Conservation (phyloP, 2,888 invertebrate genomes). For the Ephialtes manifestator region DNA sequence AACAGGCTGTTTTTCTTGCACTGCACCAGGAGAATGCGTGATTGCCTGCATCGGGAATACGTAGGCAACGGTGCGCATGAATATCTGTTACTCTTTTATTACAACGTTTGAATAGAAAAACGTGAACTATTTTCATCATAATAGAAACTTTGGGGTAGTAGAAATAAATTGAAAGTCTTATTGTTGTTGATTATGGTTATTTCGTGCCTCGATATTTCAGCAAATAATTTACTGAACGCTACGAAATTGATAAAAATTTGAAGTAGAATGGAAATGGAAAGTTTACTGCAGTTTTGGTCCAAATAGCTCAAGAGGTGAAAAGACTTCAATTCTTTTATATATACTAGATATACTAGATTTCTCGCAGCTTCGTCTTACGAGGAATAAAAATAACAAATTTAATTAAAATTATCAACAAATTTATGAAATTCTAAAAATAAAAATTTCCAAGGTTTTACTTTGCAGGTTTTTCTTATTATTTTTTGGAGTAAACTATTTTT, state of each 20-base stretch:
- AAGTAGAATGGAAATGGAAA: background rate
- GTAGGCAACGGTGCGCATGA: background rate
- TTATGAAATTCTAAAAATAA: too few species aligned
- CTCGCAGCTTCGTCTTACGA: too few species aligned
- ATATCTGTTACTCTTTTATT: conserved; percentile 12
- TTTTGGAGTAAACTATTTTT: background rate
- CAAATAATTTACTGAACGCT: background rate
- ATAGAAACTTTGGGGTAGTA: background rate
- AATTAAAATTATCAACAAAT: too few species aligned
- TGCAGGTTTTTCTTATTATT: too few species aligned
- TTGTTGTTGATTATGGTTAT: background rate
- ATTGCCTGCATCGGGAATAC: conserved; percentile 1
- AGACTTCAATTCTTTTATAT: background rate
- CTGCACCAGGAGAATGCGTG: conserved; percentile 1
- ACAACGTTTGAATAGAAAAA: background rate
- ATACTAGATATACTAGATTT: background rate
- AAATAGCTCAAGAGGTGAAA: background rate
- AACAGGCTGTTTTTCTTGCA: conserved; percentile 27
- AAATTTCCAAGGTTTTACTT: too few species aligned
- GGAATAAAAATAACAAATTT: too few species aligned
- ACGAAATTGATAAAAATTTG: background rate
- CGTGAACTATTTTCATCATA: background rate
- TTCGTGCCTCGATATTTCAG: background rate
- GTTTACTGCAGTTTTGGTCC: background rate
- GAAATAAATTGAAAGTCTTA: background rate